Base-by-base conservation (phyloP, 2,888 invertebrate species). In the Lordiphosa andalusiaca region DNA sequence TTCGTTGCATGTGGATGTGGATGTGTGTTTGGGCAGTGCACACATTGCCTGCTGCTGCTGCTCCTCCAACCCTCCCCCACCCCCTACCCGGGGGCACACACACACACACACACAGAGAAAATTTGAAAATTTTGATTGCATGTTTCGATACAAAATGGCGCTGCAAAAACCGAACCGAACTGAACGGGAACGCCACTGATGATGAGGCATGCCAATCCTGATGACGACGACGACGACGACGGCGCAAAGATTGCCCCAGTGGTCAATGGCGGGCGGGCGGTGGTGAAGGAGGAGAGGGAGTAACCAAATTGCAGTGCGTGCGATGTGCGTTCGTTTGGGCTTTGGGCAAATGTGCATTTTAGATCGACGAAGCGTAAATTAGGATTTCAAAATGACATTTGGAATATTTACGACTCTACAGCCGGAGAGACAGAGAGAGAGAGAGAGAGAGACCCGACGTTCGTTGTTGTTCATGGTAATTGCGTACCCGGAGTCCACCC, bases 351-450 rank as follows among this genome's bases (percentile, higher is more conserved):
- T 83, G 85, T 87, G 87, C 87, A 87, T 88, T 87, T 88, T 78
- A 81, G 80, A 76, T 77, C 86, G 84, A 69, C 85, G 88, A 84
- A 89, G 89, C 88, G 88, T 88, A 88, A 89, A 88, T 89, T 88
- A 88, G 88, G 89, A 88, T 89, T 88, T 89, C 88, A 87, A 88
- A 87, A 89, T 88, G 88, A 89, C 88, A 88, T 89, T 88, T 89
- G 82, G 88, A 88, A 88, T 88, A 88, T 88, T 88, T 88, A 88
- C 88, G 88, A 87, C 86, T 86, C 82, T 80, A 67, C 83, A 55
- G 72, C 62, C 62, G 50, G 16, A 16, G 16, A 16, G 16, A 16
- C 16, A 16, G 16, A 49, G 13, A 56, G 30, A 33, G 16, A 49
- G 13, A 56, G 30, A 33, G 5, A 0, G 39, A 36, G 13, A 7